Evolutionary conservation across 30 jellyfish, hydroid and myxozoan species (phyloP), one percentile per base, ranked within the genome.

Genomic region (Pseudorhiza aurosa): DNA sequence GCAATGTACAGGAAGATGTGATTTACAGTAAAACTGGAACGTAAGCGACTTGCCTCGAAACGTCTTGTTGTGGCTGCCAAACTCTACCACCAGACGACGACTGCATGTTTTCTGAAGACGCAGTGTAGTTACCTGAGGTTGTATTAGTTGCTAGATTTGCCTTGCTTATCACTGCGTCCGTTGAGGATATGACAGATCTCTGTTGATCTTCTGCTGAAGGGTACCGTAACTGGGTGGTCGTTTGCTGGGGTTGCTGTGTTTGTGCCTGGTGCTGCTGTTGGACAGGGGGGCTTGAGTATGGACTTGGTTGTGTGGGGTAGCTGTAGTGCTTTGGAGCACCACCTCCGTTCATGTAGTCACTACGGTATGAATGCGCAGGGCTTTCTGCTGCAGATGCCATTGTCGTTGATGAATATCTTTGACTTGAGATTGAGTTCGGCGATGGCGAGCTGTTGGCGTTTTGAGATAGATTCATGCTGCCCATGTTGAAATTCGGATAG

Each of bases 41-140:
- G 45, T 87, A 87, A 32, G 96, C 96, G 18, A 87, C 96, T 77
- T 87, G 96, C 89, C 96, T 75, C 35, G 96, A 87, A 9, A 77
- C 87, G 49, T 87, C 96, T 65, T 76, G 96, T 47, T 87, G 96
- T 44, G 96, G 96, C 77, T 87, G 96, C 96, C 96, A 87, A 7
- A 87, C 96, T 37, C 96, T 69, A 39, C 84, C 82, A 5, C 87
- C 87, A 49, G 95, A 59, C 45, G 95, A 33, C 9, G 95, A 84
- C 58, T 84, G 95, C 95, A 84, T 84, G 82, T 73, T 84, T 63
- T 84, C 95, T 18, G 86, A 47, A 24, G 88, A 43, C 4, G 88
- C 17, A 26, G 95, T 75, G 55, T 84, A 84, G 51, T 88, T 84
- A 26, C 83, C 81, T 9, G 88, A 71, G 15, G 88, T 72, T 42